Conservation (phyloP, 1,140 invertebrate genomes). For the Tyrophagus putrescentiae region DNA sequence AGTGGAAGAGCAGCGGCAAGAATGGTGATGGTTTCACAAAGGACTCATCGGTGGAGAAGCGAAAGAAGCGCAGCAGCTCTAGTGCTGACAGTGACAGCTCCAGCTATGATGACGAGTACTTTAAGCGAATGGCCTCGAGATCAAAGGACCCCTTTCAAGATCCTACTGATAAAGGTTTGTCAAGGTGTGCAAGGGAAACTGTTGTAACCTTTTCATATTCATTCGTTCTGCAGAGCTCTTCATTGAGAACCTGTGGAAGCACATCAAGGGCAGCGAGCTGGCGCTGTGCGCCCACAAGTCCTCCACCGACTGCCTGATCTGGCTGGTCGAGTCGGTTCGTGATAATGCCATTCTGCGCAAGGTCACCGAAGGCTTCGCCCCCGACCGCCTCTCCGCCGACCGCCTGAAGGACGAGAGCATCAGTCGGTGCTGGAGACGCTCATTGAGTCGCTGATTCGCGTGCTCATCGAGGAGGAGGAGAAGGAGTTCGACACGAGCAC, state of each 20-base stretch:
- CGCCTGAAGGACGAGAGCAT: background rate
- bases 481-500: background rate
- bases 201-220: background rate
- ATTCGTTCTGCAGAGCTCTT: conserved; percentile 18
- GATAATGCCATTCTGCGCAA: background rate
- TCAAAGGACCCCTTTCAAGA: conserved; percentile 6
- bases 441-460: conserved; percentile 15
- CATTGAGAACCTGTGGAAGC: conserved; percentile 3
- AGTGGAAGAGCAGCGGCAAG: no score
- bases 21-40: no score
- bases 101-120: background rate
- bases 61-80: background rate
- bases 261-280: conserved; percentile 20
- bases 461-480: conserved; percentile 3
- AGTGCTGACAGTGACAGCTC: background rate
- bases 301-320: conserved; percentile 14
- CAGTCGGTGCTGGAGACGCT: conserved; percentile 4
- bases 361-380: background rate
- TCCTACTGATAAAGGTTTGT: conserved; percentile 9
- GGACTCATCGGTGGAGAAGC: no score
- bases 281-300: conserved; percentile 7
- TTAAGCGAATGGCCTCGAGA: background rate
- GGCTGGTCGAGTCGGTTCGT: conserved; percentile 19
- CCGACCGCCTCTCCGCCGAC: background rate
- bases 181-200: background rate